Base-by-base conservation (phyloP, 2,797 vertebrate species). In the Sardinella longiceps region DNA sequence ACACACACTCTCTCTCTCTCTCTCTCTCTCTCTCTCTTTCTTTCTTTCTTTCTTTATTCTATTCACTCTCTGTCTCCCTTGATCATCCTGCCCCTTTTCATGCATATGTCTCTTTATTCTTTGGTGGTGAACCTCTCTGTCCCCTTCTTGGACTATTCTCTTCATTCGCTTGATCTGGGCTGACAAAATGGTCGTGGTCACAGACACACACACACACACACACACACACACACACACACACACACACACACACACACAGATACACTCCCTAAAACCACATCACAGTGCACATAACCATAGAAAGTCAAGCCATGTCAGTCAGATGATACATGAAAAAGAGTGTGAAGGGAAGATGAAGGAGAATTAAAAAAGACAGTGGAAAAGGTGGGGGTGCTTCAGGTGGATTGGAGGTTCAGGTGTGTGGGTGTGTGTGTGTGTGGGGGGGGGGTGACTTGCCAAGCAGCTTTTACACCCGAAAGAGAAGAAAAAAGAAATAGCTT, bases 1-100 rank as follows among this genome's bases (percentile, higher is more conserved):
- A 46, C 45, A 46, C 45, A 46, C 45, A 46, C 46, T 15, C 28
- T 37, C 82, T 28, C 39, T 60, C 48, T 58, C 43, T 60, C 20
- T 58, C 53, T 63, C 74, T 53, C 43, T 28, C 14, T 50, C 30
- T 33, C 43, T 77, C 33, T 12, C 33, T 9, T 9, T 15, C 3
- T 50, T 18, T 39, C 5, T 56, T 18, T 20, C 43, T 28, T 7
- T 25, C 46, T 48, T 48, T 14, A 48, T 48, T 5, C 28, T n/a
- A 39, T 28, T 60, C 12, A 33, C 51, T n/a, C 25, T 20, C 9
- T 28, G 23, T 45, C 50, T 33, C 50, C 14, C 53, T 56, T 39
- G 58, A 51, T 15, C 50, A 83, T 86, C 48, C 74, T 86, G 74
- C 83, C 46, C 82, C 77, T 77, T n/a, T 23, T 84, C 11, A 23